Evolutionary conservation across 2,113 vertebrate genomes (phyloP).

Genomic region (Thomomys bottae): DNA sequence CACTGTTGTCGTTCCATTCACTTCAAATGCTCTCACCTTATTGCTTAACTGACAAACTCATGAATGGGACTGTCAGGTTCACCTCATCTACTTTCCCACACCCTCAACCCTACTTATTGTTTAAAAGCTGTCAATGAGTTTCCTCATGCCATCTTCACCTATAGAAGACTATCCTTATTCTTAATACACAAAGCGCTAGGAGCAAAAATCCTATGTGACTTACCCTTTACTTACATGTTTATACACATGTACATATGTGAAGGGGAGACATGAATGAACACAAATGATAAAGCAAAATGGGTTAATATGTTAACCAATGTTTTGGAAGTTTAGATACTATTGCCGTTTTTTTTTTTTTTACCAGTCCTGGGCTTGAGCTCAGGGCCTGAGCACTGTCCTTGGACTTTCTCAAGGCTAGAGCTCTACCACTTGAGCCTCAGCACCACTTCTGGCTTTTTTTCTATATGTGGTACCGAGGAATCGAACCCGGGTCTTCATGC

Average conservation of each 20-base stretch:
- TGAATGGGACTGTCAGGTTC: neutral
- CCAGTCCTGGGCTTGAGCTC: no score
- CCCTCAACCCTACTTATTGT: no score
- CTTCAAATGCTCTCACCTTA: neutral
- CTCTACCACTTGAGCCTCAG: no score
- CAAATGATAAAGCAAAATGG: neutral
- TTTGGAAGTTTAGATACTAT: neutral
- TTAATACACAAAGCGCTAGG: neutral
- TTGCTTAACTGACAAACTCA: neutral
- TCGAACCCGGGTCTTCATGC: no score
- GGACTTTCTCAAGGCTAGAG: no score
- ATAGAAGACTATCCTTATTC: neutral
- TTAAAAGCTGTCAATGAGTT: no score
- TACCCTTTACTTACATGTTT: neutral
- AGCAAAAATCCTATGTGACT: neutral
- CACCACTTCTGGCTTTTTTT: no score
- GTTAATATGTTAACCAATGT: neutral
- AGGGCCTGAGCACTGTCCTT: no score
- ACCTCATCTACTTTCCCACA: no score
- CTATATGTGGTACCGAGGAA: no score
- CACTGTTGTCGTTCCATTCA: neutral
- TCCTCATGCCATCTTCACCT: no score
- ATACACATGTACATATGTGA: neutral
- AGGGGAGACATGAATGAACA: neutral
- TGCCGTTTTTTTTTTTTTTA: neutral